Evolutionary conservation across 1,140 invertebrate genomes (phyloP).

Genomic region (Temnothorax longispinosus): DNA sequence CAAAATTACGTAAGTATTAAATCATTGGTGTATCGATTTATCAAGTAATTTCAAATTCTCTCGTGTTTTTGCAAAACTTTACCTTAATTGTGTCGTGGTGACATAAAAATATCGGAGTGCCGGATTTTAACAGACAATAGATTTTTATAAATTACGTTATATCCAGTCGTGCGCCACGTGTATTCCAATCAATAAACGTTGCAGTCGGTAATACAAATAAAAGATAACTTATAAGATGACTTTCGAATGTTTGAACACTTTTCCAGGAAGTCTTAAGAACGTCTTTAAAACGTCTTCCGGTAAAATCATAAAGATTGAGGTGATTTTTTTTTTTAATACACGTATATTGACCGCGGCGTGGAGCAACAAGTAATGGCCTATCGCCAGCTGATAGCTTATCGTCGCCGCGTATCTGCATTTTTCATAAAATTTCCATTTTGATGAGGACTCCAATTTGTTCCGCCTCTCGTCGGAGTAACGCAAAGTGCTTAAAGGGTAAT

Average conservation of each 20-base stretch:
- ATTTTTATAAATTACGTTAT: background rate
- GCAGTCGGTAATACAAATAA: background rate
- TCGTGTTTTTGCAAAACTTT: background rate
- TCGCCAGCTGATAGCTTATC: conserved; percentile 25
- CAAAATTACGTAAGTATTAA: background rate
- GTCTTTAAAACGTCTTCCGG: background rate
- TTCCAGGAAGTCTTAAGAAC: background rate
- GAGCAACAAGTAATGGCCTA: background rate
- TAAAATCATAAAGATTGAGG: background rate
- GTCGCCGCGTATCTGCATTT: background rate
- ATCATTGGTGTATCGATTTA: background rate
- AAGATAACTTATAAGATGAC: background rate
- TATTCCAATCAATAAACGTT: conserved; percentile 3
- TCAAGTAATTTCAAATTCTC: background rate
- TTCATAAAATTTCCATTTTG: background rate
- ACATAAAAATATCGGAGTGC: background rate
- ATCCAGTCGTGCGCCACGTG: background rate
- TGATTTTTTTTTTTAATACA: background rate
- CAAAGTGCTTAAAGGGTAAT: conserved; percentile 7
- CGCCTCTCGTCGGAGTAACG: background rate
- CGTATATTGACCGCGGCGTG: background rate
- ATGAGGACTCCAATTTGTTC: background rate
- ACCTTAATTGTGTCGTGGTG: background rate
- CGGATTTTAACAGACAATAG: background rate
- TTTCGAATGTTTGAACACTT: background rate